Base-by-base conservation (phyloP, 1,140 invertebrate genomes). In the Zaprionus tsacasi region DNA sequence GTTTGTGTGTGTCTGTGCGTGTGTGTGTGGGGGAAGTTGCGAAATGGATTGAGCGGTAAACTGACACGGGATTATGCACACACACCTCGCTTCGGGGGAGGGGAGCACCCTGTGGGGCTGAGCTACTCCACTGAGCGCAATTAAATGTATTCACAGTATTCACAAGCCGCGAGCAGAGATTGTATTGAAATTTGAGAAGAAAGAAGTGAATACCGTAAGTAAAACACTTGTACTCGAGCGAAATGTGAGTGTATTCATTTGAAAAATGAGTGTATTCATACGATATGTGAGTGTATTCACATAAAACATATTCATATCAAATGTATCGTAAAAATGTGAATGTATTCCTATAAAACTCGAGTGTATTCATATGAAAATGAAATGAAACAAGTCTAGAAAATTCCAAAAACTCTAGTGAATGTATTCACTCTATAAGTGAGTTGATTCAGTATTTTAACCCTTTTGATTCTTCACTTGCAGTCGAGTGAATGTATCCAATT, bases 81-180 rank as follows among this genome's bases (percentile, higher is more conserved):
- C 48, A 54, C 27, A 12, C 21, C 27, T 30, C 27, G 27, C 27
- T 30, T 30, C 27, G 21, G 21, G 21, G 21, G 2, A 21, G 21
- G 27, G 27, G 27, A 2, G 27, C 27, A 30, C 27, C 27, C 6
- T 30, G 27, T 30, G 27, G 27, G 27, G 27, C 27, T 43, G 10
- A 64, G 35, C 17, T 27, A 38, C 35, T 54, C 50, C 36, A 36
- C 11, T 38, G 21, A 54, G 50, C 56, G 54, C 63, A 30, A 36
- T 55, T 38, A 40, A 43, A 50, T 5, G 33, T 30, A 56, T 65
- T 55, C 25, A 55, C 13, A 55, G 35, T 55, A 65, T 17, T 64
- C 50, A 50, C 48, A 45, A 33, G 17, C 59, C 35, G 11, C 21
- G 12, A 13, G n/a, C 6, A 48, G 3, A 8, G n/a, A 48, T 10